phyloP scores from a whole-genome alignment of 1,140 invertebrate genomes.

The Ostrea edulis region DNA sequence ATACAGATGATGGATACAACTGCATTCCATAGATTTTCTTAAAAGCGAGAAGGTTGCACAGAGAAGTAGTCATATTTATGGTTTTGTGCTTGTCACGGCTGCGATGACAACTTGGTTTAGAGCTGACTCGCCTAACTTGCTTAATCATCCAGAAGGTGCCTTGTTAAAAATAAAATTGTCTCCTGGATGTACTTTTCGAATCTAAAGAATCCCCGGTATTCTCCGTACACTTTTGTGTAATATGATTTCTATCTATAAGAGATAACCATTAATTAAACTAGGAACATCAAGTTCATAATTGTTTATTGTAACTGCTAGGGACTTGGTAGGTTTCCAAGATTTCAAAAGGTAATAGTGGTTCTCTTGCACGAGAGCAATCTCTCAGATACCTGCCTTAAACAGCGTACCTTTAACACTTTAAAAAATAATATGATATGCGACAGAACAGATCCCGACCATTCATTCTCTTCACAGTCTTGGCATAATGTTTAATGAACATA shows the following conservation, averaged over 20 bases:
- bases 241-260: background rate
- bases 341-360: background rate
- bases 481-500: background rate
- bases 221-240: background rate
- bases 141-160: background rate
- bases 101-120: constrained; percentile 18
- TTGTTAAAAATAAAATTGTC: background rate
- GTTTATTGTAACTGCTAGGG: background rate
- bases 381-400: background rate
- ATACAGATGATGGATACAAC: background rate
- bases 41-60: constrained; percentile 11
- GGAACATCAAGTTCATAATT: background rate
- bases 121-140: background rate
- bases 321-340: background rate
- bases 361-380: background rate
- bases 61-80: background rate
- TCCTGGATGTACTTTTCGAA: background rate
- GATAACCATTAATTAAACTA: background rate
- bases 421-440: background rate
- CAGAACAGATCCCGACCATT: background rate
- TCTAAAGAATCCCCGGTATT: background rate
- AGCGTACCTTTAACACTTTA: constrained; percentile 1
- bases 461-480: background rate
- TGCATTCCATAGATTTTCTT: background rate
- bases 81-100: background rate